Evolutionary conservation across 2,888 invertebrate species (phyloP), one percentile per base, ranked within the genome.

Genomic region (Caenorhabditis afra): DNA sequence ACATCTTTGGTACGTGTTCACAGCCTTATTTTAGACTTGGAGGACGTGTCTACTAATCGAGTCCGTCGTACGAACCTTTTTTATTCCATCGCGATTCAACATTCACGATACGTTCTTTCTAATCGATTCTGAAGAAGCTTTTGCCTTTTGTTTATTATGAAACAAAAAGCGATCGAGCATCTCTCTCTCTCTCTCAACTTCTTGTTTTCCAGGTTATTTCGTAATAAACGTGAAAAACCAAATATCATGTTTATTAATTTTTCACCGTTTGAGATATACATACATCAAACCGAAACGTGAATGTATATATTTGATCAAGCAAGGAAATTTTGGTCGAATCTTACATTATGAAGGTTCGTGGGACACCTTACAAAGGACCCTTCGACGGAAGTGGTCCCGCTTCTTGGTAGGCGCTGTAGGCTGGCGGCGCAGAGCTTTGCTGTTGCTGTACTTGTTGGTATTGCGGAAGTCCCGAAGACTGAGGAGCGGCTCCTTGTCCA

Each of bases 371-470:
- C 50, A 65, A 20, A 5, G 71, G 64, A 66, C 64, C 76, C 49
- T 82, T 82, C 4, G 73, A 44, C 18, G 82, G 82, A 52, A 82
- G 82, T 66, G 82, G 79, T 20, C 70, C 61, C 29, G 81, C 81
- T 39, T 82, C 77, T 39, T 62, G 74, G 20, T 81, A 75, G 14
- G 75, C 53, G 14, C 61, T 53, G 52, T 78, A 78, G 3, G 78
- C 61, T n/a, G 79, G 74, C 53, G 74, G 79, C 50, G 67, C 73
- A 7, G 67, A 29, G 29, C 11, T 67, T 8, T 61, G 58, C 41
- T 57, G 64, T n/a, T 64, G 73, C n/a, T 70, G 61, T 1, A 23
- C 18, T n/a, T 59, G 68, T 11, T 16, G 57, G 14, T 57, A 57
- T 18, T 41, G 41, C 10, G 58, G 57, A 14, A 55, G 58, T 12